Evolutionary conservation across 2,888 invertebrate species (phyloP), one percentile per base, ranked within the genome.

Genomic region (Callosobruchus maculatus): DNA sequence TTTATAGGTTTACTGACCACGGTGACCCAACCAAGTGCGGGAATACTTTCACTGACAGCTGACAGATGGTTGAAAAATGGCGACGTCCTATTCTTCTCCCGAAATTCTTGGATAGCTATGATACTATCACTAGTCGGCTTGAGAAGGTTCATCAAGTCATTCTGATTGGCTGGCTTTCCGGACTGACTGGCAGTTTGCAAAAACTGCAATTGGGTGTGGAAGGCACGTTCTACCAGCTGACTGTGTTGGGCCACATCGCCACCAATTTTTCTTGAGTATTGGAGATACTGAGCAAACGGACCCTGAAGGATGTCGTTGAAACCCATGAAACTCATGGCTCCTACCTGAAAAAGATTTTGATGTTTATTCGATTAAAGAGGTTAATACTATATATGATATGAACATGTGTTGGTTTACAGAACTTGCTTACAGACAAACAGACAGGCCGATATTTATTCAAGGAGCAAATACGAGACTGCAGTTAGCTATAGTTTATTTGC

Each of bases 11-110:
- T 30, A 87, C 92, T 88, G 86, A 93, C 92, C 81, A 98, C 93
- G 71, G 96, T 93, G 73, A 99, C 96, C 99, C 99, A 99, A 78
- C 95, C 98, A 2, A 99, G 89, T 0, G 98, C 98, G 0, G 97
- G 95, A 82, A 99, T 95, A 85, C 97, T 97, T 89, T 99, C 99
- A 79, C 96, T 95, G 78, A 99, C 93, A 5, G 97, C 97, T 30
- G 97, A 97, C 78, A 99, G 90, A 86, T 99, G 98, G 88, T 98
- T 99, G 89, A 98, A 98, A 82, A 91, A 92, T 18, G 89, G 88
- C n/a, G 96, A 97, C 2, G 93, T 91, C 74, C 98, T 92, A 86
- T 97, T 94, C 85, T 94, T 94, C 87, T 98, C 97, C 73, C 97
- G 92, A 85, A 93, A 96, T 79, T 93, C 92, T 88, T 96, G 95